These are phyloP conservation scores for Phyllotreta cruciferae DNA, from an alignment of 2,888 invertebrate genomes.

Conservation along the genomic window DNA sequence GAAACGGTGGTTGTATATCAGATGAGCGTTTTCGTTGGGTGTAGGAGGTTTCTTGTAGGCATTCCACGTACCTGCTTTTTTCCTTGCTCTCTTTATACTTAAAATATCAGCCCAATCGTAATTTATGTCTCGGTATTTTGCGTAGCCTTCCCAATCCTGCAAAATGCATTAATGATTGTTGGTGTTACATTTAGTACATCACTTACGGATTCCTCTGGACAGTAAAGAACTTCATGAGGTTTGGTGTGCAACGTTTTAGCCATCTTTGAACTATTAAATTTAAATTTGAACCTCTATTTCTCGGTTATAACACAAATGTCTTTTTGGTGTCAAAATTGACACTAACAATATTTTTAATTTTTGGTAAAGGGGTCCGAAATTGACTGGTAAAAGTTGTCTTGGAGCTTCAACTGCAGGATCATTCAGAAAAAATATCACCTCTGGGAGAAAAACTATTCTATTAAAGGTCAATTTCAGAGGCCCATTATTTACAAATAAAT, in stretches of 20 bases:
- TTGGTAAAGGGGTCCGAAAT: no score
- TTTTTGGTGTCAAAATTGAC: constrained; percentile 31
- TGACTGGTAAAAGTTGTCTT: no score
- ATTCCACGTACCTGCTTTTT: not conserved
- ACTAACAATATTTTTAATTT: constrained; percentile 6
- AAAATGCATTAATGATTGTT: not conserved
- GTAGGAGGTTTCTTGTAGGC: not conserved
- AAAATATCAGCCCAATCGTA: constrained; percentile 11
- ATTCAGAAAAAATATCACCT: no score
- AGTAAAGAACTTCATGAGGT: constrained; percentile 33
- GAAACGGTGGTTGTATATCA: constrained; percentile 44
- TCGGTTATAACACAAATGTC: not conserved
- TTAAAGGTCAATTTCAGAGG: no score
- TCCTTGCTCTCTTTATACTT: constrained; percentile 1
- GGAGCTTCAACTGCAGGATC: no score
- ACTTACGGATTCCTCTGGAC: constrained; percentile 44
- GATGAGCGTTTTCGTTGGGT: constrained; percentile 39
- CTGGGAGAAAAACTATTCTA: no score
- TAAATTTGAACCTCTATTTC: constrained; percentile 27
- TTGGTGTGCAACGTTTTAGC: constrained; percentile 29
- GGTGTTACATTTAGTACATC: not conserved
- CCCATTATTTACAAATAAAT: no score
- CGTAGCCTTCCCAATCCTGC: constrained; percentile 10
- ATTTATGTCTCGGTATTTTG: constrained; percentile 6
- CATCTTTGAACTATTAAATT: constrained; percentile 32